Evolutionary conservation across 2,113 vertebrate species (phyloP), one percentile per base, ranked within the genome.

Genomic region (Salvelinus fontinalis): DNA sequence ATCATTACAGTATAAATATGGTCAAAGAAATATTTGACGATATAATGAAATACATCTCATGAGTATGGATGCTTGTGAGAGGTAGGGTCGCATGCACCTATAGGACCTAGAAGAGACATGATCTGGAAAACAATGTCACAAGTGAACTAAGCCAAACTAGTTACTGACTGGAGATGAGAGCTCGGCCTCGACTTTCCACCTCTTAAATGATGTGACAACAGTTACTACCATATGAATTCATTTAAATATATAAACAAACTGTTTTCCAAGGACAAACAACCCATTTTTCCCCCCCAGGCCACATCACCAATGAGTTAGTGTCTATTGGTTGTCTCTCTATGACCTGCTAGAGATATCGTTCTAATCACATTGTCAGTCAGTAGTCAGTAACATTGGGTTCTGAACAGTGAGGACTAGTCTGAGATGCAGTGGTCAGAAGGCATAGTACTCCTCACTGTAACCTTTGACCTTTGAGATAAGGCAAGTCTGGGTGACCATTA

Each of bases 21-120:
- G 39, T 44, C 2, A 94, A 93, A 93, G 90, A 90, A 92, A 93
- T 90, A 92, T 83, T 81, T 85, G 84, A 85, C 14, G 73, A 89
- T 74, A 83, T 81, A 90, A 78, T 80, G 88, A 54, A 94, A 84
- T 65, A 76, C 77, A 81, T 77, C 86, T 91, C 66, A 88, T 82
- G 92, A 91, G 84, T 74, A 79, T 83, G 90, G 83, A 85, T 83
- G 86, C 74, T 85, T 83, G 84, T 86, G 79, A 94, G 93, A 96
- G 93, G 93, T 90, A 94, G 92, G 81, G 83, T 91, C 82, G 75
- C 77, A 79, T 75, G 84, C 77, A 86, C 84, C 83, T 80, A 39
- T 29, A 83, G 79, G 85, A 79, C 83, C 79, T 14, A 59, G 18
- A n/a, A 18, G 48, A 68, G 74, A 59, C 18, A 22, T 24, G 57